Evolutionary conservation across 2,888 invertebrate species (phyloP), one percentile per base, ranked within the genome.

Genomic region (Callyntrura guangdongensis): DNA sequence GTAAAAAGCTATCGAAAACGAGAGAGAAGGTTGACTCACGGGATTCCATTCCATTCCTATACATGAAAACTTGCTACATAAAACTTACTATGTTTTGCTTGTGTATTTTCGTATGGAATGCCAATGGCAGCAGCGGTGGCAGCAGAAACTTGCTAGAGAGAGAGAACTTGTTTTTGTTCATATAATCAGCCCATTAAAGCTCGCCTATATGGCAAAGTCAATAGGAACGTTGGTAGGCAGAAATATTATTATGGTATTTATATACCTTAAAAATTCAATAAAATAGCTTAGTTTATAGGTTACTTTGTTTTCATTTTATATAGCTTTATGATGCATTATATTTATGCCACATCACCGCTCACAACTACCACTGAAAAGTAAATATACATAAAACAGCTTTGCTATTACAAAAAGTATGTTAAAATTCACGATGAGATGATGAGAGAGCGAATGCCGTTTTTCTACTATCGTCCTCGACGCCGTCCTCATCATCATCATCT

Each of bases 21-120:
- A 56, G 11, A 79, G 47, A 49, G 74, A 85, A 87, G 81, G 87
- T 81, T 87, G 87, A 87, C 87, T 87, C 87, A 87, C 87, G 87
- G 87, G 87, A 87, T 79, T 87, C 87, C 79, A 64, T 67, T 72
- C 17, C 69, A 72, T 72, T 72, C 45, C 69, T 69, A 27, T 69
- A 2, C n/a, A n/a, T n/a, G n/a, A n/a, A n/a, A n/a, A n/a, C n/a
- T n/a, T n/a, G n/a, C n/a, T n/a, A n/a, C n/a, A n/a, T n/a, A n/a
- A n/a, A n/a, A n/a, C n/a, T n/a, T n/a, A n/a, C n/a, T n/a, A n/a
- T n/a, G n/a, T n/a, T n/a, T n/a, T n/a, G n/a, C n/a, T n/a, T n/a
- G n/a, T n/a, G n/a, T n/a, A n/a, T n/a, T n/a, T n/a, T n/a, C n/a
- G n/a, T n/a, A n/a, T n/a, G n/a, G n/a, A n/a, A n/a, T n/a, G n/a